A percentile compares a stretch with the other conserved stretches of the same genome.
phyloP scores from a whole-genome alignment of 2,888 invertebrate genomes.

The Ferrisia virgata region DNA sequence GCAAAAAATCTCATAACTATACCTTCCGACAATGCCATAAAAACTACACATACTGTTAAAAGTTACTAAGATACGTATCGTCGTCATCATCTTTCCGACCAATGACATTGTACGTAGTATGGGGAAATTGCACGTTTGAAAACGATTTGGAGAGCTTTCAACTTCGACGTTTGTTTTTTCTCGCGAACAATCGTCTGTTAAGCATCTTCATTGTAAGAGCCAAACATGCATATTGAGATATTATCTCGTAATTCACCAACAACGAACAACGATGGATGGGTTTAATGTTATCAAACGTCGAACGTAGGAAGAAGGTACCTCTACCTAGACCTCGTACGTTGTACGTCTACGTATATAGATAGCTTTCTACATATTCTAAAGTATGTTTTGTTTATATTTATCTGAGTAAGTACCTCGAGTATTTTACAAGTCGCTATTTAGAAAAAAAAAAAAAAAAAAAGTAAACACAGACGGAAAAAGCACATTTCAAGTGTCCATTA shows the following conservation, averaged over 20 bases:
- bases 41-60: neutral
- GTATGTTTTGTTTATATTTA: neutral
- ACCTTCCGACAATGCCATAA: neutral
- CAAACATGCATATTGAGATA: constrained; percentile 1
- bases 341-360: no score
- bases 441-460: neutral
- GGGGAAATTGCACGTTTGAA: neutral
- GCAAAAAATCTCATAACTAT: neutral
- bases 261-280: neutral
- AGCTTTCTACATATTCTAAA: neutral
- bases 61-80: neutral
- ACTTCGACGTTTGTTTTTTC: neutral
- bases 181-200: neutral
- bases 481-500: neutral
- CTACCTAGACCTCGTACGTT: no score
- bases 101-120: neutral
- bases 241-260: constrained; percentile 23
- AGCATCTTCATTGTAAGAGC: neutral
- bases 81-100: neutral
- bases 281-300: neutral
- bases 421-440: neutral
- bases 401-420: neutral
- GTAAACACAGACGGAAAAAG: neutral
- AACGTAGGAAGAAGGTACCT: no score
- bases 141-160: neutral